phyloP scores from a whole-genome alignment of 2,797 vertebrate genomes.

The Spinus pinus region DNA sequence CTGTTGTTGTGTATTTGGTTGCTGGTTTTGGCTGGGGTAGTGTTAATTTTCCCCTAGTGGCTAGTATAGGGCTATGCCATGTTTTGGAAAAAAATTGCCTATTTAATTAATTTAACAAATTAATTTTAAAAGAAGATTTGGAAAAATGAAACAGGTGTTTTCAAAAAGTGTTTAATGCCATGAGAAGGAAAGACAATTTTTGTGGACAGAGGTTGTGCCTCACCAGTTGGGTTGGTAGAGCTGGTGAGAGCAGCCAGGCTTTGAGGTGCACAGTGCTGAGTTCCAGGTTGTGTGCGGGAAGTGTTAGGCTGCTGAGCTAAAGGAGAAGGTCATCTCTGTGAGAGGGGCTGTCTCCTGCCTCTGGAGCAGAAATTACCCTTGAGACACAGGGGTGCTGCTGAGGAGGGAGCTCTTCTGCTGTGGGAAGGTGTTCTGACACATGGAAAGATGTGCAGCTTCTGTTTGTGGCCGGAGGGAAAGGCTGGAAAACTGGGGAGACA shows the following conservation, averaged over 20 bases:
- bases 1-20: neutral
- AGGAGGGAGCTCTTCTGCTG: neutral
- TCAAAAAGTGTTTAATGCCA: neutral
- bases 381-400: neutral
- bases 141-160: rapidly evolving
- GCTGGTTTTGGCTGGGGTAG: neutral
- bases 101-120: neutral
- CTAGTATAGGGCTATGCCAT: neutral
- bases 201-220: neutral
- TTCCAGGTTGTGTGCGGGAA: rapidly evolving
- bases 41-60: neutral
- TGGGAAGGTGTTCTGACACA: neutral
- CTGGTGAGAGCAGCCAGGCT: neutral
- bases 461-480: neutral
- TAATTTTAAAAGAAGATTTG: neutral
- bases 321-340: neutral
- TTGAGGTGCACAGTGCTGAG: rapidly evolving
- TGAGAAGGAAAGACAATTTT: neutral
- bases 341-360: rapidly evolving
- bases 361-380: neutral
- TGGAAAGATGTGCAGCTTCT: neutral
- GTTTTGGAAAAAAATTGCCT: neutral
- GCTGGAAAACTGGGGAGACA: neutral
- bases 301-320: neutral
- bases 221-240: neutral